A percentile compares a stretch with the other conserved stretches of the same genome.
phyloP scores from a whole-genome alignment of 1,140 invertebrate genomes.

The Medauroidea extradentata region DNA sequence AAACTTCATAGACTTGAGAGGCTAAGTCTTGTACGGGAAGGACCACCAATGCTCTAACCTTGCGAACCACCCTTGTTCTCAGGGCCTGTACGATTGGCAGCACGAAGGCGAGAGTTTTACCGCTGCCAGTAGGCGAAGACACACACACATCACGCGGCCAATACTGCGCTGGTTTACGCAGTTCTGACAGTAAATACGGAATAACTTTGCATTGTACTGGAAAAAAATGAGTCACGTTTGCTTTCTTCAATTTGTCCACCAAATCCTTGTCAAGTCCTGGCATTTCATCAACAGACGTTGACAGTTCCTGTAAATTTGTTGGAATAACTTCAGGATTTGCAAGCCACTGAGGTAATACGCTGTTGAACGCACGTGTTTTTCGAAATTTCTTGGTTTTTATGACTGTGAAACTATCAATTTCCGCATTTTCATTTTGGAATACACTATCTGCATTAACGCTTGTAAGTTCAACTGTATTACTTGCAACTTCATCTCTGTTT shows the following conservation, averaged over 20 bases:
- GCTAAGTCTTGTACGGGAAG: conserved; percentile 91
- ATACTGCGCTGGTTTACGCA: conserved; percentile 52
- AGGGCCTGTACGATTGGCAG: conserved; percentile 81
- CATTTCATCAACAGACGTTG: conserved; percentile 54
- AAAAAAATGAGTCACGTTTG: conserved; percentile 77
- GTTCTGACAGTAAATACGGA: conserved; percentile 67
- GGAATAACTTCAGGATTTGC: conserved; percentile 72
- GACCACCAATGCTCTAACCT: conserved; percentile 80
- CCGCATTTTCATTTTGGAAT: not conserved
- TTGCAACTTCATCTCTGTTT: not conserved
- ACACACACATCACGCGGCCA: conserved; percentile 90
- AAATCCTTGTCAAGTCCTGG: conserved; percentile 57
- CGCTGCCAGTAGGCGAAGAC: conserved; percentile 95
- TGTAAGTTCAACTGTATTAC: not conserved
- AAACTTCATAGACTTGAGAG: conserved; percentile 80
- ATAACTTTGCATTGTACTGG: conserved; percentile 82
- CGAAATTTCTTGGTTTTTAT: not conserved
- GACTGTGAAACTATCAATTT: not conserved
- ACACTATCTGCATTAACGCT: not conserved
- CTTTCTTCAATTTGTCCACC: conserved; percentile 58
- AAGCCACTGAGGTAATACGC: conserved; percentile 83
- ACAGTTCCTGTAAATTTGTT: conserved; percentile 59
- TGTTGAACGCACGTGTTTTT: conserved; percentile 34
- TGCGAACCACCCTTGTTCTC: conserved; percentile 43
- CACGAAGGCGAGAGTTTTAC: conserved; percentile 94